These are phyloP conservation scores for Lanius ludovicianus DNA, from an alignment of 2,113 vertebrate genomes.

Conservation along the genomic window DNA sequence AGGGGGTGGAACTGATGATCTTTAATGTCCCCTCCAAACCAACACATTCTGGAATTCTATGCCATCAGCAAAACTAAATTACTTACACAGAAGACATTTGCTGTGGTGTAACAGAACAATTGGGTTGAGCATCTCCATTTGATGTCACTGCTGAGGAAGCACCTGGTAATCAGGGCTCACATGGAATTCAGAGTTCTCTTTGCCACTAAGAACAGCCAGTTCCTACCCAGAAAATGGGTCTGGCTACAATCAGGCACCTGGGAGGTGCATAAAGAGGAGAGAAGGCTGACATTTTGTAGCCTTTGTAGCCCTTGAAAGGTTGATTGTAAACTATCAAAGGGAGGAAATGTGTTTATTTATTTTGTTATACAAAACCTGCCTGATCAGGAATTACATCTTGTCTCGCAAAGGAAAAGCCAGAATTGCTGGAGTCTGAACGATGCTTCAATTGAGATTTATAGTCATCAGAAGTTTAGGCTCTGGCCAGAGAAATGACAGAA, in stretches of 20 bases:
- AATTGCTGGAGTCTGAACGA: not conserved
- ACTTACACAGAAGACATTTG: not conserved
- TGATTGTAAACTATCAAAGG: not conserved
- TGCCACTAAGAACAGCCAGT: not conserved
- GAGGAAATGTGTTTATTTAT: not conserved
- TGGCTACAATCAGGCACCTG: not conserved
- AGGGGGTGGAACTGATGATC: not conserved
- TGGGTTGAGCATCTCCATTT: not conserved
- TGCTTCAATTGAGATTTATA: not conserved
- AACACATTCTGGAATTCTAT: not conserved
- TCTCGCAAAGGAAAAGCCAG: not conserved
- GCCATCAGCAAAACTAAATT: not conserved
- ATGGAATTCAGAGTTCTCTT: not conserved
- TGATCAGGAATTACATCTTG: not conserved
- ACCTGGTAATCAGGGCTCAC: not conserved
- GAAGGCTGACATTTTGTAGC: not conserved
- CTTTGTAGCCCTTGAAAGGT: not conserved
- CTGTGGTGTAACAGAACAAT: not conserved
- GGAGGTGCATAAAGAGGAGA: not conserved
- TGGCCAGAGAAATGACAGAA: not conserved
- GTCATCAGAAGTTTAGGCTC: not conserved
- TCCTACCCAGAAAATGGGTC: not conserved
- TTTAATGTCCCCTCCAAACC: not conserved
- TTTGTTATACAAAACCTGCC: not conserved
- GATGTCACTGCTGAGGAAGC: constrained; percentile 14